phyloP scores from a whole-genome alignment of 2,888 invertebrate genomes.

The Tetragnatha montana region DNA sequence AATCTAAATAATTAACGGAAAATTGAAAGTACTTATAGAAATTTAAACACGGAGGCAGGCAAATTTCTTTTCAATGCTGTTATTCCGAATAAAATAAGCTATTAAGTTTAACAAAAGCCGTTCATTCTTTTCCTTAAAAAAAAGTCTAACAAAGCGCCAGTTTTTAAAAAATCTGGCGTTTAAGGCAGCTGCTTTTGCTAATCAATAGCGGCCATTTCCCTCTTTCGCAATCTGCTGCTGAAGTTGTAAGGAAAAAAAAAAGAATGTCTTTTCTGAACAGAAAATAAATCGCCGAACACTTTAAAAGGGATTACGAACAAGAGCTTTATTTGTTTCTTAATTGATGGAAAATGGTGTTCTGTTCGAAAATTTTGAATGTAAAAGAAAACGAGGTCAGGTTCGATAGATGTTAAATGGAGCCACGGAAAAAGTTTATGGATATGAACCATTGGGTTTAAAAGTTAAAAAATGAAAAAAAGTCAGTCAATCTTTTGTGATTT shows the following conservation, averaged over 20 bases:
- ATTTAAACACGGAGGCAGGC: background rate
- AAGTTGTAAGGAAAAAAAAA: background rate
- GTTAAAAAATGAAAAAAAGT: too few relatives aligned
- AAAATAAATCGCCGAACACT: background rate
- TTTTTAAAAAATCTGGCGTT: background rate
- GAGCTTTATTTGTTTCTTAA: background rate
- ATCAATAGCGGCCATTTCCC: background rate
- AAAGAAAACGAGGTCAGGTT: background rate
- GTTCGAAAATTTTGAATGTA: background rate
- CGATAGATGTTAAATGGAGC: background rate
- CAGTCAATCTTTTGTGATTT: too few relatives aligned
- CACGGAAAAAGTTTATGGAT: too few relatives aligned
- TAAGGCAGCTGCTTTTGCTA: background rate
- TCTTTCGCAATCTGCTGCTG: background rate
- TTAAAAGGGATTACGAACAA: background rate
- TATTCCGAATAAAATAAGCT: background rate
- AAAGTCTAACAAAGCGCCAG: background rate
- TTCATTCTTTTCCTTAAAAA: background rate
- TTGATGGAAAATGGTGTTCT: background rate
- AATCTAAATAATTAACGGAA: too few relatives aligned
- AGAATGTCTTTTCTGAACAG: background rate
- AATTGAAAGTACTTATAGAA: background rate
- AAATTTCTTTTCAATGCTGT: background rate
- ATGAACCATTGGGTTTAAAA: too few relatives aligned
- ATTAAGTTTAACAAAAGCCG: background rate